These are phyloP conservation scores for Hoplodrina blanda DNA, from an alignment of 2,888 invertebrate genomes.

Conservation along the genomic window DNA sequence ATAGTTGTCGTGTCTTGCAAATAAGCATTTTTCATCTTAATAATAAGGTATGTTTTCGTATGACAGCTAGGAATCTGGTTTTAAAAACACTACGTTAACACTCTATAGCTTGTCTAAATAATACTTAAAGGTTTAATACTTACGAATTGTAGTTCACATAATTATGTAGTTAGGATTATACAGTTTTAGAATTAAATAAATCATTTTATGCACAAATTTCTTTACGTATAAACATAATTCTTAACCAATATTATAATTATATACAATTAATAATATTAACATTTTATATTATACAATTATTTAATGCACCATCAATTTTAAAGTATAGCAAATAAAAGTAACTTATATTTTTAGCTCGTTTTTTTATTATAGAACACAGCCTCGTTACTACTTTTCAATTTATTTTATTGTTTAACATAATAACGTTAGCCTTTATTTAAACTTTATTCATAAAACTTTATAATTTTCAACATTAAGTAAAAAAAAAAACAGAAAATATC, in stretches of 20 bases:
- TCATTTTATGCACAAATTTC: slow-evolving; percentile 6
- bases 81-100: not conserved
- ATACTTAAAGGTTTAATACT: not conserved
- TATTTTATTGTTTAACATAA: slow-evolving; percentile 11
- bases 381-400: slow-evolving; percentile 43
- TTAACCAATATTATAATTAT: slow-evolving; percentile 30
- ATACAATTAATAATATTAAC: slow-evolving; percentile 58
- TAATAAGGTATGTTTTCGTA: not conserved
- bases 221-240: slow-evolving; percentile 34
- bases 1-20: not conserved
- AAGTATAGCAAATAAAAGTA: slow-evolving; percentile 55
- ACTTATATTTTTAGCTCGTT: slow-evolving; percentile 49
- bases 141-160: not conserved
- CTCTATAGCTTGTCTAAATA: not conserved
- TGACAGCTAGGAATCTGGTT: too few species aligned
- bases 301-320: slow-evolving; percentile 75
- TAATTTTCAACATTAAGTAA: not conserved
- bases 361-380: slow-evolving; percentile 61
- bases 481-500: not conserved
- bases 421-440: not conserved
- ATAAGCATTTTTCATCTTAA: not conserved
- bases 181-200: slow-evolving; percentile 10
- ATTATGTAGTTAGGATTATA: slow-evolving; percentile 14
- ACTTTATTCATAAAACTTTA: not conserved
- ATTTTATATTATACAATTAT: slow-evolving; percentile 64